These are phyloP conservation scores for Speoplatyrhinus poulsoni DNA, from an alignment of 2,113 vertebrate species.

Conservation along the genomic window DNA sequence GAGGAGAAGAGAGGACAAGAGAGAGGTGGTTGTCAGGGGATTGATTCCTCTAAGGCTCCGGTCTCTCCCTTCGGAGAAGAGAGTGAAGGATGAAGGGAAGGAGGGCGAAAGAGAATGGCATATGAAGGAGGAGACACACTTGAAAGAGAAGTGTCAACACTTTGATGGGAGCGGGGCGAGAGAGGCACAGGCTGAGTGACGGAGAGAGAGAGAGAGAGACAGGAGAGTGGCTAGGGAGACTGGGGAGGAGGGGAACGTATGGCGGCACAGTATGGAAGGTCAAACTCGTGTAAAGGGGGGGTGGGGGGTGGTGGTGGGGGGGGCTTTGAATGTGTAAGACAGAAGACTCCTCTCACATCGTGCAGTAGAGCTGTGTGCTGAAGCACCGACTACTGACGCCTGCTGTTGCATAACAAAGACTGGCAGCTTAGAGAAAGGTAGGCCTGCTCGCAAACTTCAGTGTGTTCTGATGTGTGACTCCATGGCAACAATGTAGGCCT, in stretches of 20 bases:
- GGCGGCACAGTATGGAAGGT: conserved; percentile 24
- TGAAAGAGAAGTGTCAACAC: conserved; percentile 67
- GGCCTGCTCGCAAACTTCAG: too few relatives aligned
- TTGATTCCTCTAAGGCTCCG: conserved; percentile 59
- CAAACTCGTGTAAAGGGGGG: conserved; percentile 29
- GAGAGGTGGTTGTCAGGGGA: conserved; percentile 51
- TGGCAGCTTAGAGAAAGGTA: too few relatives aligned
- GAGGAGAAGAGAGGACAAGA: not conserved
- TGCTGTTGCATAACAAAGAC: too few relatives aligned
- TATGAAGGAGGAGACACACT: conserved; percentile 67
- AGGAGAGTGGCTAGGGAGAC: not conserved
- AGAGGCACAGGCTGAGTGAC: not conserved
- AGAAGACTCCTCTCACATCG: too few relatives aligned
- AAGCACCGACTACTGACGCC: too few relatives aligned
- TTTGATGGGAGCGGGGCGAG: conserved; percentile 53
- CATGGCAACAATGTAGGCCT: too few relatives aligned
- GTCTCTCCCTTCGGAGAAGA: conserved; percentile 44
- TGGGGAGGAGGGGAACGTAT: not conserved
- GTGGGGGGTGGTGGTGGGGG: too few relatives aligned
- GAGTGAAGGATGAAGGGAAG: conserved; percentile 33
- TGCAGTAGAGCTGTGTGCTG: too few relatives aligned
- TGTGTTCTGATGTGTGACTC: too few relatives aligned
- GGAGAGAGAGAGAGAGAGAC: conserved; percentile 16
- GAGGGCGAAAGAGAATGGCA: conserved; percentile 68
- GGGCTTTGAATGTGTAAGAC: not conserved